Conservation (phyloP, 2,113 vertebrate species). For the Hippocampus comes region DNA sequence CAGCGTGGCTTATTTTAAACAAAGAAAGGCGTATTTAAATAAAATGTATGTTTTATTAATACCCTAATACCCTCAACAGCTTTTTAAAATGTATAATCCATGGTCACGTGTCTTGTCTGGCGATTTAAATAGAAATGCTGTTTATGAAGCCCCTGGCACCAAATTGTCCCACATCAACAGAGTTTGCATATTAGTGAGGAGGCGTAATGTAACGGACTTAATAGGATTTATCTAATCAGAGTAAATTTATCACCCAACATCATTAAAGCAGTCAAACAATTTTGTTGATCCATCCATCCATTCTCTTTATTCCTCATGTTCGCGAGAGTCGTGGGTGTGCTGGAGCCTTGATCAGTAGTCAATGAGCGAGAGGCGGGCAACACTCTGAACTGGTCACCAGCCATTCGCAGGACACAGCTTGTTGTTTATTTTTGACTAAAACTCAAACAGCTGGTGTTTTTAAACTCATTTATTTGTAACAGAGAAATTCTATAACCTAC, state of each 20-base stretch:
- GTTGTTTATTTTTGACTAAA: too few relatives aligned
- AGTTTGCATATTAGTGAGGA: conserved; percentile 5
- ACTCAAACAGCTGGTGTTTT: too few relatives aligned
- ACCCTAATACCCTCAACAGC: background rate
- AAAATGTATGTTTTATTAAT: too few relatives aligned
- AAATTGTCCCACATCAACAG: background rate
- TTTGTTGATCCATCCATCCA: background rate
- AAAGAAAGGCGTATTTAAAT: background rate
- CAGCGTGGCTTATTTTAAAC: background rate
- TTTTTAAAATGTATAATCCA: background rate
- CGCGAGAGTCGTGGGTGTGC: too few relatives aligned
- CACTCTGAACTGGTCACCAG: too few relatives aligned
- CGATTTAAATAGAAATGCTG: conserved; percentile 3
- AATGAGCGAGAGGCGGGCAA: too few relatives aligned
- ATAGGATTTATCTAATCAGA: background rate
- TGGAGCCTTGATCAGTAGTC: too few relatives aligned
- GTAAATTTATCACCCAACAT: background rate
- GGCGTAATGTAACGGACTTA: background rate
- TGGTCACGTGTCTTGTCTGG: background rate
- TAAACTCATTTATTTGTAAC: too few relatives aligned
- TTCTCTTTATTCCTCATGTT: too few relatives aligned
- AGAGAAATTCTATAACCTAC: too few relatives aligned
- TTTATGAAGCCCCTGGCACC: background rate
- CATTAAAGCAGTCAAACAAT: background rate
- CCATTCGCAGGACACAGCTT: too few relatives aligned